Conservation (phyloP, 2,113 vertebrate genomes). For the Oreochromis aureus region DNA sequence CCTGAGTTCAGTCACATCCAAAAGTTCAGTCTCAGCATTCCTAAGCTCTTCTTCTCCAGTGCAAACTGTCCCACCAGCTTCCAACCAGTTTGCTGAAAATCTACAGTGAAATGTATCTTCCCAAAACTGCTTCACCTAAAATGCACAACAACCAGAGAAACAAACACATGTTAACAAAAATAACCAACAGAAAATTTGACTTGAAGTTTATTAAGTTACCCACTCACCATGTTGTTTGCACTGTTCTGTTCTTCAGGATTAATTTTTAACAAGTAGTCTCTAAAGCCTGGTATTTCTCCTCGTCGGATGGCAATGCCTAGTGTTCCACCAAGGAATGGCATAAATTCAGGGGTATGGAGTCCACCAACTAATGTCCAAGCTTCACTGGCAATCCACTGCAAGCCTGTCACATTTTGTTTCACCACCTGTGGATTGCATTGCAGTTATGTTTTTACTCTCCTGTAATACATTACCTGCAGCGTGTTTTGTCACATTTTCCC, state of each 20-base stretch:
- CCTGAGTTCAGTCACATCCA: conserved; percentile 48
- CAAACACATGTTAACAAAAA: not conserved
- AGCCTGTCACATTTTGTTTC: not conserved
- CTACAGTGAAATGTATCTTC: conserved; percentile 3
- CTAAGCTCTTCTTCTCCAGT: conserved; percentile 60
- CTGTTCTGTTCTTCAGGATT: conserved; percentile 3
- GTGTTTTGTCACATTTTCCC: not conserved
- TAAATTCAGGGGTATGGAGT: conserved; percentile 26
- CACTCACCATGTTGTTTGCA: conserved; percentile 46
- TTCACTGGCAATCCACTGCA: not conserved
- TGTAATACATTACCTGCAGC: not conserved
- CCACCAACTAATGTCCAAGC: conserved; percentile 47
- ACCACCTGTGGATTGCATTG: not conserved
- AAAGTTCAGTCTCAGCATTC: conserved; percentile 12
- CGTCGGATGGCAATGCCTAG: conserved; percentile 66
- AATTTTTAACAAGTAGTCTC: conserved; percentile 51
- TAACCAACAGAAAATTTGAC: not conserved
- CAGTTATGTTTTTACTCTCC: not conserved
- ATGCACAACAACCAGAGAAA: not conserved
- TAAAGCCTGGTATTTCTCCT: conserved; percentile 61
- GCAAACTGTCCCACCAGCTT: conserved; percentile 10
- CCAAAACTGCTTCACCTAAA: not conserved
- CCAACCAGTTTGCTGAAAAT: not conserved
- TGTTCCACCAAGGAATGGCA: conserved; percentile 63
- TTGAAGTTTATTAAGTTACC: accelerated